A percentile compares a stretch with the other conserved stretches of the same genome.
Evolutionary conservation across 2,113 vertebrate species (phyloP).

Genomic region (Zingel zingel): DNA sequence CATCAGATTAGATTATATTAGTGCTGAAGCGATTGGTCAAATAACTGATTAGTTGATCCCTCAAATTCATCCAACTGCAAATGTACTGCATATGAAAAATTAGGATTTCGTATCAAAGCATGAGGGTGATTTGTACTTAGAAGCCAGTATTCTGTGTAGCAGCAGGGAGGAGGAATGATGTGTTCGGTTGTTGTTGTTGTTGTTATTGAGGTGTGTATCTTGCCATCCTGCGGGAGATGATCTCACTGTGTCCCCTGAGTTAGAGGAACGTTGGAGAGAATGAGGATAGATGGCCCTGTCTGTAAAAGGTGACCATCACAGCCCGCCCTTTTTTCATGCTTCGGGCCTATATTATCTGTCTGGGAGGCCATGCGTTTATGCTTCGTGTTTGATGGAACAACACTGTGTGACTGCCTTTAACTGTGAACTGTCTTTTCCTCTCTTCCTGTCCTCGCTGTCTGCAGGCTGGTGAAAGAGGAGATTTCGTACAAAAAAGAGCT

Average conservation of each 20-base stretch:
- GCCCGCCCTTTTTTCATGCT: constrained; percentile 46
- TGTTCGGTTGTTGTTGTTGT: constrained; percentile 50
- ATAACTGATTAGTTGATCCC: neutral
- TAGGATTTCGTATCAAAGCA: neutral
- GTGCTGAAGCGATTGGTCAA: neutral
- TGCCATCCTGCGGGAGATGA: constrained; percentile 72
- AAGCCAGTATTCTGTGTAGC: neutral
- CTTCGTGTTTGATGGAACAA: constrained; percentile 57
- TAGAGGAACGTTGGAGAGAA: constrained; percentile 45
- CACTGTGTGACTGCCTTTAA: constrained; percentile 34
- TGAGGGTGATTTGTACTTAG: neutral
- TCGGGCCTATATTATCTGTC: constrained; percentile 41
- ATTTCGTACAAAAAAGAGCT: constrained; percentile 92
- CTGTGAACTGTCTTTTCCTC: constrained; percentile 5
- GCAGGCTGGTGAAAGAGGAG: constrained; percentile 94
- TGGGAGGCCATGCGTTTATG: constrained; percentile 31
- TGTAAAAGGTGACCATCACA: constrained; percentile 70
- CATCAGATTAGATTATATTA: neutral
- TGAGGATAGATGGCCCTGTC: constrained; percentile 67
- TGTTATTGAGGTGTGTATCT: constrained; percentile 69
- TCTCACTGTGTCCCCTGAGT: constrained; percentile 66
- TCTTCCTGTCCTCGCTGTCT: constrained; percentile 38
- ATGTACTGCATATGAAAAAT: neutral
- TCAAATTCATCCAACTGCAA: no score
- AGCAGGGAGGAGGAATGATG: constrained; percentile 50